Conservation (phyloP, 1,140 invertebrate genomes). For the Monomorium pharaonis region DNA sequence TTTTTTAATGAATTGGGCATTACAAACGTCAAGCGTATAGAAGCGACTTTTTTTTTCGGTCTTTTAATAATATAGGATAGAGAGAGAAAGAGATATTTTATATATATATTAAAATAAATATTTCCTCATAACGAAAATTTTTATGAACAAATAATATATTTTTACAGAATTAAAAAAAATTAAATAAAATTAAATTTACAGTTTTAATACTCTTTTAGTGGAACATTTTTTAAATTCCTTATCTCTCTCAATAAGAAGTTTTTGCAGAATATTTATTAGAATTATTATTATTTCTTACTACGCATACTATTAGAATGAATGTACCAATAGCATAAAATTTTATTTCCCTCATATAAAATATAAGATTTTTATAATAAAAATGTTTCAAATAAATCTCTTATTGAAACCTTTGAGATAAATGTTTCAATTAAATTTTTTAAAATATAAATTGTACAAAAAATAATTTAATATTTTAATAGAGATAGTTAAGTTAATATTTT, state of each 20-base stretch:
- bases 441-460: neutral
- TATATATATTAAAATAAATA: neutral
- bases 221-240: neutral
- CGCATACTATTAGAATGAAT: neutral
- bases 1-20: neutral
- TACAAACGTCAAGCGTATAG: neutral
- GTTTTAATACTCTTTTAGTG: neutral
- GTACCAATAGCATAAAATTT: neutral
- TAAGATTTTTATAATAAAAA: neutral
- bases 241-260: neutral
- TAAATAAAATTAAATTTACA: neutral
- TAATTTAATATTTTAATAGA: neutral
- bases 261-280: neutral
- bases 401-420: conserved; percentile 2
- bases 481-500: too few species aligned
- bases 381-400: neutral
- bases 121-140: neutral
- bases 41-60: neutral
- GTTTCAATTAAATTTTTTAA: neutral
- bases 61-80: neutral
- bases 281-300: neutral
- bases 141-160: neutral
- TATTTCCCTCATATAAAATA: neutral
- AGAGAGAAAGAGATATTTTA: neutral
- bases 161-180: neutral